phyloP scores from a whole-genome alignment of 2,113 vertebrate genomes.

The Xenopus borealis region DNA sequence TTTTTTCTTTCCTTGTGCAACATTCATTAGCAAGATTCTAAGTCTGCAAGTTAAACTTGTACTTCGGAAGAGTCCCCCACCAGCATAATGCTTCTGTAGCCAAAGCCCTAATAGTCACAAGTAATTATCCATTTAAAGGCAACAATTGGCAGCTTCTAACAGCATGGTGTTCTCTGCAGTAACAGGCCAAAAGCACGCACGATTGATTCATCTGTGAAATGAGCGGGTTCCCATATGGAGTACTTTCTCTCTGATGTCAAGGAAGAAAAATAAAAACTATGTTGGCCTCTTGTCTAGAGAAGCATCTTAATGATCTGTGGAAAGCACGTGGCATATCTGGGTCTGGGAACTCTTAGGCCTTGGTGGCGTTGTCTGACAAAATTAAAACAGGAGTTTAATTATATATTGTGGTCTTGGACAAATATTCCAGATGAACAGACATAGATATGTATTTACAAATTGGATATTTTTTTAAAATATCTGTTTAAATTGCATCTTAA shows the following conservation, averaged over 20 bases:
- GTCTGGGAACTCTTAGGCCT: background rate
- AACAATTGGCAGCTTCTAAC: background rate
- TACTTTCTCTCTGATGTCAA: conserved; percentile 1
- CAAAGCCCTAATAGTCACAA: conserved; percentile 1
- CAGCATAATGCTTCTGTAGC: background rate
- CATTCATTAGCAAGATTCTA: background rate
- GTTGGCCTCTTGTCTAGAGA: background rate
- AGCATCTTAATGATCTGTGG: background rate
- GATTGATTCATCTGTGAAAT: conserved; percentile 14
- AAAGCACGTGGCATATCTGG: conserved; percentile 2
- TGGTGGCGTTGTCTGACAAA: background rate
- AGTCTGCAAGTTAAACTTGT: background rate
- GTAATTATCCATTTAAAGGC: conserved; percentile 18
- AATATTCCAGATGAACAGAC: too few species aligned
- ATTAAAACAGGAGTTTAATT: background rate
- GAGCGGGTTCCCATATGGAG: background rate
- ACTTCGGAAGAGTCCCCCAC: too few species aligned
- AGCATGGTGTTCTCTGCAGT: background rate
- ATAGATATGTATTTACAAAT: too few species aligned
- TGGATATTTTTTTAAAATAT: too few species aligned
- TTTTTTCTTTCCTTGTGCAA: background rate
- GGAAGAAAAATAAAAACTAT: background rate
- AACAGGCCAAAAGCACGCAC: background rate
- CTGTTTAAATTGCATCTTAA: too few species aligned
- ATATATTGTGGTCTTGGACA: too few species aligned